Base-by-base conservation (phyloP, 2,113 vertebrate species). In the Serinus canaria region DNA sequence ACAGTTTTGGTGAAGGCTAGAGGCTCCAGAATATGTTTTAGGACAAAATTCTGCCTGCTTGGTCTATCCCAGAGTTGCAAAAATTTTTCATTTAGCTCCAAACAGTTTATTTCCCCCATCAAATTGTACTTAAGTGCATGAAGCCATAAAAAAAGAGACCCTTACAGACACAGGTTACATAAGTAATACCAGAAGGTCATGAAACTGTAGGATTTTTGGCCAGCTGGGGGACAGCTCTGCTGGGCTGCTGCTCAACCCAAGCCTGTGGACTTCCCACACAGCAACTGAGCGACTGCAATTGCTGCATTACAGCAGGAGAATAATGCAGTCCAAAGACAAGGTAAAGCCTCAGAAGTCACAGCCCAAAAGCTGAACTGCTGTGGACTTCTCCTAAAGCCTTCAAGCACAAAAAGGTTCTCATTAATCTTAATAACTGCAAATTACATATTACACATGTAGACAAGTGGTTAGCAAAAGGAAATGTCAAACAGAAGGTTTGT, bases 381-480 rank as follows among this genome's bases (percentile, higher is more conserved):
- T 11, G 39, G 52, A 46, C 28, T 19, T 62, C 66, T 81, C 41
- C 41, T 59, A 70, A 86, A 53, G 68, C 28, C 67, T 31, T 13
- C 35, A 74, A 53, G 46, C 31, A 56, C 56, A 53, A 46, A 43
- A 43, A 58, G 63, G 27, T 53, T n/a, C 62, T 22, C 41, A 30
- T 41, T 83, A 73, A 83, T 70, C 66, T 75, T 55, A 63, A 78
- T 41, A 82, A 85, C 31, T 53, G 55, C 60, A 76, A 78, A 77
- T 76, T 44, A 55, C 11, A 1, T 30, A 47, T 24, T 52, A 60
- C 0, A 0, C 19, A 13, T 9, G 19, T 17, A 46, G 41, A 56
- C 35, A 79, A 68, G 89, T 14, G n/a, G 41, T 69, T 12, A 66
- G 72, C 47, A 52, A 90, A 88, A 88, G 56, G 22, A 72, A 95